Conservation (phyloP, 2,113 vertebrate genomes). For the Chinchilla lanigera region DNA sequence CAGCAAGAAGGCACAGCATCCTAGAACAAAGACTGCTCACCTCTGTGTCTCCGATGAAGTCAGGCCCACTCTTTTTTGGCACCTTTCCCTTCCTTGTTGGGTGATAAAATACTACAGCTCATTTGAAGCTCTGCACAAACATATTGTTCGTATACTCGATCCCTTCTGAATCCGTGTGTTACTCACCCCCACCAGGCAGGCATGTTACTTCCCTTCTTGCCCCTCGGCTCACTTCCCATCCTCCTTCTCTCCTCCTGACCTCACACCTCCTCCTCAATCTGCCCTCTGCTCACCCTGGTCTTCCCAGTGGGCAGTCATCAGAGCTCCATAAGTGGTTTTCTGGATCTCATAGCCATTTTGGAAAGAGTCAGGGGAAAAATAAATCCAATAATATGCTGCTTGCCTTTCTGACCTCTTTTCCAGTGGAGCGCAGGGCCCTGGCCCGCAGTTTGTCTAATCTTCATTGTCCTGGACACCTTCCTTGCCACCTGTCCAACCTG, state of each 20-base stretch:
- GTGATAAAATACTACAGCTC: background rate
- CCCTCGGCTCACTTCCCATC: background rate
- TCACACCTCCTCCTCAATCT: background rate
- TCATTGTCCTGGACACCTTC: background rate
- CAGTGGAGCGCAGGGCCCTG: background rate
- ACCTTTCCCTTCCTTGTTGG: background rate
- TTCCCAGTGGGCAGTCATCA: background rate
- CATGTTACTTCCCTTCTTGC: background rate
- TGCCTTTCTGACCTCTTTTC: conserved; percentile 14
- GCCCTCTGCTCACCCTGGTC: background rate
- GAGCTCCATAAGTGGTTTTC: background rate
- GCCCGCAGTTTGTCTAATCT: background rate
- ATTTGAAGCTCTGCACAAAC: background rate
- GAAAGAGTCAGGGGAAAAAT: conserved; percentile 55
- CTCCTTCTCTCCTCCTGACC: background rate
- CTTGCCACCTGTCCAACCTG: conserved; percentile 36
- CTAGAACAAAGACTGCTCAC: background rate
- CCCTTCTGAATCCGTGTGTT: background rate
- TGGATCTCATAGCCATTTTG: background rate
- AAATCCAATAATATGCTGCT: background rate
- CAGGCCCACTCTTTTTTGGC: background rate
- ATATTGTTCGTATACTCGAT: background rate
- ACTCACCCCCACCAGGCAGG: background rate
- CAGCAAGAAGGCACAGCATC: background rate
- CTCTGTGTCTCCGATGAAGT: background rate